A percentile compares a stretch with the other conserved stretches of the same genome.
phyloP scores from a whole-genome alignment of 53 echinoderm and acorn worm species.

The Holothuria leucospilota region DNA sequence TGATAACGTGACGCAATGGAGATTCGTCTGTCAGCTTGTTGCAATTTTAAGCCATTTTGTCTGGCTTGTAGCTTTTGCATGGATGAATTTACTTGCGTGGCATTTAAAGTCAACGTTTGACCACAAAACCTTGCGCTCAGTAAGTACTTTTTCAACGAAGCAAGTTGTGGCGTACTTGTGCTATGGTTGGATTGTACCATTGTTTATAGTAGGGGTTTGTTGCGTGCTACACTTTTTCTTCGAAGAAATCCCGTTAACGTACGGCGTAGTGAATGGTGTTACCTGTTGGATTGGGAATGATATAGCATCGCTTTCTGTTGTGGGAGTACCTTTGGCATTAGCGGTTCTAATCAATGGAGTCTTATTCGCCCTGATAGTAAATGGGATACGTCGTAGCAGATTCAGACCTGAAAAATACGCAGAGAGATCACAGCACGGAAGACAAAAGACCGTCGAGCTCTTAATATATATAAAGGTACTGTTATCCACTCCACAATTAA shows the following conservation, averaged over 20 bases:
- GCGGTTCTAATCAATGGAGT: constrained; percentile 5
- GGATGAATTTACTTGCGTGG: constrained; percentile 63
- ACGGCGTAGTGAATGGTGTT: neutral
- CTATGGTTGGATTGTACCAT: constrained; percentile 21
- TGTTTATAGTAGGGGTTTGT: neutral
- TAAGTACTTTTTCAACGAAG: neutral
- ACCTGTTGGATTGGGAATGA: constrained; percentile 16
- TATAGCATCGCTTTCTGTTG: neutral
- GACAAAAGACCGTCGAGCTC: neutral
- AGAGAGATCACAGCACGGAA: no score
- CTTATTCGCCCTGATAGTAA: neutral
- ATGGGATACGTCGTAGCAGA: constrained; percentile 14
- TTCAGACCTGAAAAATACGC: neutral
- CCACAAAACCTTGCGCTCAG: no score
- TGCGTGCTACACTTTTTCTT: neutral
- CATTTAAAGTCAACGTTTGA: constrained; percentile 30
- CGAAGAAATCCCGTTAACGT: neutral
- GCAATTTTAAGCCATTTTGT: constrained; percentile 41
- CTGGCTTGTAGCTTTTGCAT: constrained; percentile 48
- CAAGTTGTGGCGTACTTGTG: neutral
- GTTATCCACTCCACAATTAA: no score
- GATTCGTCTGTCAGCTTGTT: constrained; percentile 26
- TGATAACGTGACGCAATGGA: constrained; percentile 40
- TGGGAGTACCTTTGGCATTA: neutral
- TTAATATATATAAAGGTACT: constrained; percentile 24